A percentile compares a stretch with the other conserved stretches of the same genome.
These are phyloP conservation scores for Branchipolynoe longqiensis DNA, from an alignment of 2,888 invertebrate species.

Conservation along the genomic window DNA sequence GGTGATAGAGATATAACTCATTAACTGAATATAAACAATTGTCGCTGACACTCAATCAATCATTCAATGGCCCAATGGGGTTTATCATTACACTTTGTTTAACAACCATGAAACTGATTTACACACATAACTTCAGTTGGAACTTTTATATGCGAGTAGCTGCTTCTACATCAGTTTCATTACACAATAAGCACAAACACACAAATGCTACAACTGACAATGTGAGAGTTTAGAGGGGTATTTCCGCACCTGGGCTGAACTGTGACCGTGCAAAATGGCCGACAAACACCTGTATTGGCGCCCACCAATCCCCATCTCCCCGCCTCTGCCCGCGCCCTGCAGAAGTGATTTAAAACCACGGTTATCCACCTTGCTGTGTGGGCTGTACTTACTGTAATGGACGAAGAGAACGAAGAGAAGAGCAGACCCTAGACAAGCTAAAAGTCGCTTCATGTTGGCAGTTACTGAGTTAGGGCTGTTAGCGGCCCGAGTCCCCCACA, in stretches of 20 bases:
- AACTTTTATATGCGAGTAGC: too few relatives aligned
- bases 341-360: background rate
- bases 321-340: background rate
- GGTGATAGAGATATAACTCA: too few relatives aligned
- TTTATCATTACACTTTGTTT: too few relatives aligned
- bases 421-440: slow-evolving; percentile 56
- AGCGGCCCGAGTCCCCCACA: background rate
- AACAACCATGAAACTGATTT: background rate
- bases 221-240: too few relatives aligned
- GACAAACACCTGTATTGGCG: slow-evolving; percentile 49
- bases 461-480: slow-evolving; percentile 14
- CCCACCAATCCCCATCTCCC: background rate
- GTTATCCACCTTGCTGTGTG: background rate
- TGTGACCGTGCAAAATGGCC: slow-evolving; percentile 54
- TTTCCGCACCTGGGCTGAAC: background rate
- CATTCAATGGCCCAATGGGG: too few relatives aligned
- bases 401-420: slow-evolving; percentile 51
- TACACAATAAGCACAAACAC: too few relatives aligned
- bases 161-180: too few relatives aligned
- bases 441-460: slow-evolving; percentile 62
- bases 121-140: too few relatives aligned
- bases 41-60: too few relatives aligned
- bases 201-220: too few relatives aligned
- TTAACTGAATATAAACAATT: too few relatives aligned
- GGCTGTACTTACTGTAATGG: slow-evolving; percentile 54